phyloP scores from a whole-genome alignment of 64 coral and sea anemone genomes.

The Stylophora pistillata region DNA sequence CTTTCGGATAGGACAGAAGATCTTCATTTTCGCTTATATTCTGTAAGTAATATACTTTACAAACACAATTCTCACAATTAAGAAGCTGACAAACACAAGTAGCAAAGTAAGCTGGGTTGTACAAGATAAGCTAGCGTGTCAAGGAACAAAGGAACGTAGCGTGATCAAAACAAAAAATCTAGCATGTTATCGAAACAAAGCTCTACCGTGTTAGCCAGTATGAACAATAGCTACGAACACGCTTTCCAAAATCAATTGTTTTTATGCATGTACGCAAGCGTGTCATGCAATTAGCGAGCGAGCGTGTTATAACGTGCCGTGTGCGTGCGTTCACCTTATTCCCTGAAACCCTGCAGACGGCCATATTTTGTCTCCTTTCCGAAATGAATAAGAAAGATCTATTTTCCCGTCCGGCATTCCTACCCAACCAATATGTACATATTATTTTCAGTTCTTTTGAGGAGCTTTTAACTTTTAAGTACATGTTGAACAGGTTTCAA shows the following conservation, averaged over 20 bases:
- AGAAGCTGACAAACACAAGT: background rate
- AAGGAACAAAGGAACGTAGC: background rate
- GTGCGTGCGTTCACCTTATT: conserved; percentile 9
- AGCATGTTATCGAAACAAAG: too few relatives aligned
- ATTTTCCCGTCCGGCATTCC: too few relatives aligned
- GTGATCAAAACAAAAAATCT: too few relatives aligned
- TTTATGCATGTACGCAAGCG: background rate
- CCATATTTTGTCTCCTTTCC: too few relatives aligned
- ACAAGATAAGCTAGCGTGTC: background rate
- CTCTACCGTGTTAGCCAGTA: too few relatives aligned
- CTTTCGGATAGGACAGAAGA: too few relatives aligned
- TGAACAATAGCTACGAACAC: background rate
- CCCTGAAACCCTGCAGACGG: background rate
- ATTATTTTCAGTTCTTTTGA: too few relatives aligned
- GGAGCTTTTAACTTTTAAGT: too few relatives aligned
- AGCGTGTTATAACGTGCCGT: conserved; percentile 9
- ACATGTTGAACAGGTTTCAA: too few relatives aligned
- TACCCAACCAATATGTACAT: too few relatives aligned
- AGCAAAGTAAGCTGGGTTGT: background rate
- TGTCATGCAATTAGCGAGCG: background rate
- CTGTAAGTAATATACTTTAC: background rate
- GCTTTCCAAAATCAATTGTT: background rate
- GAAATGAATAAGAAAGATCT: too few relatives aligned
- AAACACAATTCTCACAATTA: background rate
- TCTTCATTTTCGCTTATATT: too few relatives aligned